A percentile compares a stretch with the other conserved stretches of the same genome.
These are phyloP conservation scores for Percopsis transmontana DNA, from an alignment of 2,113 vertebrate species.

Conservation along the genomic window DNA sequence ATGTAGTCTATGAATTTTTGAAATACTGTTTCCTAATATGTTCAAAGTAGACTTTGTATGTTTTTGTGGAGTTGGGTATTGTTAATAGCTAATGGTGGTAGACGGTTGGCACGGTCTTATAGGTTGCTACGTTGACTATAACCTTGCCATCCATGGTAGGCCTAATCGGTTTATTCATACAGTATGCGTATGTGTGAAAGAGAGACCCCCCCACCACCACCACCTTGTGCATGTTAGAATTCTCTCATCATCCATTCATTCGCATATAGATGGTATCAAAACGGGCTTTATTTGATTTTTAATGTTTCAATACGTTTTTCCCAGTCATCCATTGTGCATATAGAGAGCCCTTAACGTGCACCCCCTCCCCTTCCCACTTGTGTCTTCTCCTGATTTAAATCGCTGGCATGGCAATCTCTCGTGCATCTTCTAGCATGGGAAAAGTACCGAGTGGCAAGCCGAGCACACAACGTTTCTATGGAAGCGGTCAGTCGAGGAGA, in stretches of 20 bases:
- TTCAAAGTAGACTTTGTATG: constrained; percentile 12
- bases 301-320: background rate
- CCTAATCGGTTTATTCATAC: constrained; percentile 69
- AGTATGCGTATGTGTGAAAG: constrained; percentile 7
- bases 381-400: constrained; percentile 4
- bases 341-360: background rate
- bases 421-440: background rate
- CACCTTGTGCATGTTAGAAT: background rate
- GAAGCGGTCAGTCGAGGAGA: constrained; percentile 28
- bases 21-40: background rate
- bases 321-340: constrained; percentile 12
- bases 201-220: background rate
- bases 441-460: constrained; percentile 8
- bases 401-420: constrained; percentile 1
- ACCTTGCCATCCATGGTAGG: constrained; percentile 62
- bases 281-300: background rate
- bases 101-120: constrained; percentile 3
- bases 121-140: constrained; percentile 54
- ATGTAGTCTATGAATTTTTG: no score
- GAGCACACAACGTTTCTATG: constrained; percentile 15
- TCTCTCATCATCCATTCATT: background rate
- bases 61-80: constrained; percentile 6
- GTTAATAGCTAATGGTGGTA: background rate
- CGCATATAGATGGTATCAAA: background rate
- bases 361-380: background rate